Evolutionary conservation across 2,113 vertebrate genomes (phyloP).

Genomic region (Sebastes schlegelii): DNA sequence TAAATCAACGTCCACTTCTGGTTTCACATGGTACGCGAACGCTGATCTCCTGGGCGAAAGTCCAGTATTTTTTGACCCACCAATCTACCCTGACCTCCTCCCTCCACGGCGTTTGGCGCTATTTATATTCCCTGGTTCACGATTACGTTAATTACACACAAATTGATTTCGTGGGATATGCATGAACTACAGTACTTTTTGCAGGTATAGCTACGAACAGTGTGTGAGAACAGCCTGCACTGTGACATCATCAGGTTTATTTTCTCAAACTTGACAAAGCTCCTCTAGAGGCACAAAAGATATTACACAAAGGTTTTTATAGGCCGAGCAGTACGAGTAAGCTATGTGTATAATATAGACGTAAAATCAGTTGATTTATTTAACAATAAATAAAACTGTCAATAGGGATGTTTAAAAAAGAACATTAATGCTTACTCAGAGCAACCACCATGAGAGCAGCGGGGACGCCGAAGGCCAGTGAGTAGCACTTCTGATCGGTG

Average conservation of each 20-base stretch:
- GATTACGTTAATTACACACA: too few species aligned
- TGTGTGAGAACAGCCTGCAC: background rate
- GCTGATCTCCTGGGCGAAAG: too few species aligned
- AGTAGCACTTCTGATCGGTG: slow-evolving; percentile 87
- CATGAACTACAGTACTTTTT: too few species aligned
- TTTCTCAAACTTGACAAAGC: background rate
- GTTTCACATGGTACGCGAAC: too few species aligned
- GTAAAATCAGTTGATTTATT: background rate
- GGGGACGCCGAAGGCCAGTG: slow-evolving; percentile 96
- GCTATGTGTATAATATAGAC: background rate
- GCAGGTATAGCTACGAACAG: too few species aligned
- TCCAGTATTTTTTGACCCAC: too few species aligned
- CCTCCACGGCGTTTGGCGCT: too few species aligned
- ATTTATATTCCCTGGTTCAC: too few species aligned
- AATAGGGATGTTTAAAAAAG: background rate
- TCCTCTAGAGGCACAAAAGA: background rate
- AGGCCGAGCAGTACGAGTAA: background rate
- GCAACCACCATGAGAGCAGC: slow-evolving; percentile 92
- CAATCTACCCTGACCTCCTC: too few species aligned
- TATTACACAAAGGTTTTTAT: background rate
- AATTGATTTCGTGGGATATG: too few species aligned
- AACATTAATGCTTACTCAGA: slow-evolving; percentile 84
- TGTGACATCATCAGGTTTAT: background rate
- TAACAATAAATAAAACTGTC: background rate
- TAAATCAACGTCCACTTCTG: too few species aligned